Evolutionary conservation across 2,113 vertebrate genomes (phyloP), one percentile per base, ranked within the genome.

Genomic region (Blennius ocellaris): DNA sequence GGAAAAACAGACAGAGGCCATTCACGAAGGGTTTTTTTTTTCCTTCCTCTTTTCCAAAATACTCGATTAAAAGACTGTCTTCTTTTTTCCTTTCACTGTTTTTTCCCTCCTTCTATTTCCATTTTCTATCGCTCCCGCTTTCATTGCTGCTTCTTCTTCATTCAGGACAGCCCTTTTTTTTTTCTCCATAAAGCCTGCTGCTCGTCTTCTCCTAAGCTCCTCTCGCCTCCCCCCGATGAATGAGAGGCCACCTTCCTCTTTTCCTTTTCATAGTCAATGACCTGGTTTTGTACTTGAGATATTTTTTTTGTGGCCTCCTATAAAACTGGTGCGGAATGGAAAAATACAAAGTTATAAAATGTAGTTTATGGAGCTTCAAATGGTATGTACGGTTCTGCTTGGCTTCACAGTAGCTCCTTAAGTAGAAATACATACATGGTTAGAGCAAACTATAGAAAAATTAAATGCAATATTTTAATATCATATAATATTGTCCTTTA

Each of bases 1-100:
- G 89, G 90, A 92, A 91, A 90, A 76, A 76, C 82, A 80, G 81
- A 64, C 55, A 56, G 51, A 69, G 73, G 75, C 58, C 73, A 68
- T 90, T 92, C 86, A 90, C 80, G 76, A 73, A 82, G 21, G 21
- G 21, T 30, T 30, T 30, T 30, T 30, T 30, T 30, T 30, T 30
- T 30, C 4, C 21, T 30, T 30, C 21, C 4, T 30, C 77, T 75
- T 72, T 83, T 90, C 91, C 80, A 89, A 53, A 82, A 72, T 55
- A 52, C 60, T 66, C 62, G 50, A 60, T 80, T 76, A 72, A 86
- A 80, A 30, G 17, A 81, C 61, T 53, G 58, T 64, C 63, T 62
- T 30, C 36, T 80, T 82, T 81, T 52, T 73, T 40, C 55, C 40
- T 5, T 54, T 69, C 44, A 71, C 69, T 43, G 11, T 74, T 72